These are phyloP conservation scores for Bombus soroeensis DNA, from an alignment of 1,140 invertebrate species.

Conservation along the genomic window DNA sequence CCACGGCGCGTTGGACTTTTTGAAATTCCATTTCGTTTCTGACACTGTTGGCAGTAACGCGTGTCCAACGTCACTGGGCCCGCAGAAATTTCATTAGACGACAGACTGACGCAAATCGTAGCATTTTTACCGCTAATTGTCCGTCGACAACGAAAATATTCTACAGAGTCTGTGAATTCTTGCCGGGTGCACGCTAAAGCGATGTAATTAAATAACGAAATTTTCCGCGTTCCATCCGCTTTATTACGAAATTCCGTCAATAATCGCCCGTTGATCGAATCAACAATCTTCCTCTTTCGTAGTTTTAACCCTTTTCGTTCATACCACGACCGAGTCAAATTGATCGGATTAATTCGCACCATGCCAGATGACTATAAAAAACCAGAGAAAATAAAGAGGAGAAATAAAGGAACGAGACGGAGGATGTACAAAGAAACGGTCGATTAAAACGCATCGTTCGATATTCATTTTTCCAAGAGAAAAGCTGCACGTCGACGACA, in stretches of 20 bases:
- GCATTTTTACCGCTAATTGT: constrained; percentile 61
- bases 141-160: constrained; percentile 45
- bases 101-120: constrained; percentile 27
- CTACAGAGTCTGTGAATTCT: constrained; percentile 56
- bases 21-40: neutral
- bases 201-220: constrained; percentile 66
- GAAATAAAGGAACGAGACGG: neutral
- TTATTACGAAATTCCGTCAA: constrained; percentile 66
- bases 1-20: neutral
- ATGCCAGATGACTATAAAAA: neutral
- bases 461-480: constrained; percentile 11
- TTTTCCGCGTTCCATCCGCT: constrained; percentile 57
- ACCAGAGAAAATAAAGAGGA: no score
- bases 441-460: constrained; percentile 7
- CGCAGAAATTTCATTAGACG: constrained; percentile 30
- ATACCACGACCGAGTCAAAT: constrained; percentile 23
- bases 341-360: constrained; percentile 24
- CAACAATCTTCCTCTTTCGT: constrained; percentile 26
- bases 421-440: neutral
- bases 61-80: neutral
- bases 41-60: neutral
- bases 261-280: constrained; percentile 59
- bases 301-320: neutral
- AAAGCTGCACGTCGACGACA: neutral
- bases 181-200: constrained; percentile 28